Conservation (phyloP, 2,113 vertebrate species). For the Charadrius vociferus region DNA sequence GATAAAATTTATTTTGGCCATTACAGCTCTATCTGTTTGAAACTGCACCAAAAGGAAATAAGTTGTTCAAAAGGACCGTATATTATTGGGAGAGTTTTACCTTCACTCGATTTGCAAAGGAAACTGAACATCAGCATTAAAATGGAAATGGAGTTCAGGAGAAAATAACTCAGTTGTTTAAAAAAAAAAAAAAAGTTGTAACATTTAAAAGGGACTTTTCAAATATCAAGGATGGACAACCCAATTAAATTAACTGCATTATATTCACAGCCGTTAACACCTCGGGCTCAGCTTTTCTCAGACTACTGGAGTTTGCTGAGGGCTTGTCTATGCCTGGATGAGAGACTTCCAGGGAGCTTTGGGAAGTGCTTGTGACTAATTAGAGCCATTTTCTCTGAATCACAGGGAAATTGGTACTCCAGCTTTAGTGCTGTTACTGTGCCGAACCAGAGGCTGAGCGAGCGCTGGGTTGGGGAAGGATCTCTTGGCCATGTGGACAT, state of each 20-base stretch:
- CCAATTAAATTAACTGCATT: constrained; percentile 58
- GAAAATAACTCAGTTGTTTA: constrained; percentile 45
- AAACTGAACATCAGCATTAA: constrained; percentile 55
- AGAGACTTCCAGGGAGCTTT: neutral
- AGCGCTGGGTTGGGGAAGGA: neutral
- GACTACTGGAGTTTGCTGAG: neutral
- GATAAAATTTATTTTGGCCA: constrained; percentile 68
- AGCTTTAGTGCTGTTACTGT: neutral
- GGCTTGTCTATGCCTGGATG: neutral
- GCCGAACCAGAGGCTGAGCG: fast-evolving
- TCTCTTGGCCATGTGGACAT: neutral
- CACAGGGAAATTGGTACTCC: neutral
- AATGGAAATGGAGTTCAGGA: constrained; percentile 46
- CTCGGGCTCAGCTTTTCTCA: neutral
- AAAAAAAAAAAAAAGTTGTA: neutral
- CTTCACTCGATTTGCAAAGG: constrained; percentile 37
- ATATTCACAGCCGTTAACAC: neutral
- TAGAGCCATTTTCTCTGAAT: neutral
- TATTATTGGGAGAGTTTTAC: constrained; percentile 38
- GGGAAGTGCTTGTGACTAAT: neutral
- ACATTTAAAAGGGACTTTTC: constrained; percentile 24
- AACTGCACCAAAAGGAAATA: constrained; percentile 51
- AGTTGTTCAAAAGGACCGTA: constrained; percentile 15
- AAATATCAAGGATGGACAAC: constrained; percentile 44
- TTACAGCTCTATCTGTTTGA: constrained; percentile 54